Conservation (phyloP, 1,140 invertebrate species). For the silkworm (Bombyx mori) region ASM3026992v2 NC_085131.1:9443001-9443500, state of each 20-base stretch:
- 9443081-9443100: slow-evolving; percentile 24
- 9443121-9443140: slow-evolving; percentile 28
- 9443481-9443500: slow-evolving; percentile 41
- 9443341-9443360: slow-evolving; percentile 28
- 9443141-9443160: slow-evolving; percentile 29
- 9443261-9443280: slow-evolving; percentile 36
- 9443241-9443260: slow-evolving; percentile 38
- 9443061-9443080: slow-evolving; percentile 18
- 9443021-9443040: slow-evolving; percentile 35
- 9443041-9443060: slow-evolving; percentile 22
- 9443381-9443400: slow-evolving; percentile 29
- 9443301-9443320: slow-evolving; percentile 39
- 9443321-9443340: slow-evolving; percentile 32
- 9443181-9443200: slow-evolving; percentile 23
- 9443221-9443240: slow-evolving; percentile 27
- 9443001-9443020: slow-evolving; percentile 48
- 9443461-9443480: slow-evolving; percentile 39
- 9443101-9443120: slow-evolving; percentile 19
- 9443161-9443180: slow-evolving; percentile 33
- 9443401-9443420: slow-evolving; percentile 29
- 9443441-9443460: slow-evolving; percentile 26
- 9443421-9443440: slow-evolving; percentile 42
- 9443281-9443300: slow-evolving; percentile 29
- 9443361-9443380: slow-evolving; percentile 26
- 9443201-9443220: slow-evolving; percentile 21